Evolutionary conservation across 2,797 vertebrate genomes (phyloP).

Genomic region (Aphelocoma californica): DNA sequence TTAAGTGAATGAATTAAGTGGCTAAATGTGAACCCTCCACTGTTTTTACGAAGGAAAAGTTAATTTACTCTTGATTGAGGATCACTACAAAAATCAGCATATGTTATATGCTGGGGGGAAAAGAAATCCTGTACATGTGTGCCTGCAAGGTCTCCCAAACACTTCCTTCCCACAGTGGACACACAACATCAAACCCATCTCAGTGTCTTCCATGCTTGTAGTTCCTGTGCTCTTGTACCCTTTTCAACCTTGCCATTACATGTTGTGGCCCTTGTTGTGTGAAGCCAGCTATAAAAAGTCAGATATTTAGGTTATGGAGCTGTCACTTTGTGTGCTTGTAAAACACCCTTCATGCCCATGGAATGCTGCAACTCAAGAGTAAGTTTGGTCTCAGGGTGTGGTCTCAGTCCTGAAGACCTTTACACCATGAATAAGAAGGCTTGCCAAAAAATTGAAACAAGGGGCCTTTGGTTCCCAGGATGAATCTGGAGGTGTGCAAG

Average conservation of each 20-base stretch:
- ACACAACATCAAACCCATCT: neutral
- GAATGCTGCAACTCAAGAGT: neutral
- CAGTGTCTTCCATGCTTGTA: neutral
- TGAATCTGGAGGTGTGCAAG: neutral
- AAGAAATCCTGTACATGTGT: accelerated
- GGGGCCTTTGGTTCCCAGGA: neutral
- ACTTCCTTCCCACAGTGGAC: neutral
- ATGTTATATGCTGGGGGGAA: neutral
- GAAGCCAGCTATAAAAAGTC: neutral
- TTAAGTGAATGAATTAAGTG: neutral
- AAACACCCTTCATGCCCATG: neutral
- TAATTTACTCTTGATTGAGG: neutral
- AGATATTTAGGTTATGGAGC: neutral
- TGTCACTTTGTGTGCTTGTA: neutral
- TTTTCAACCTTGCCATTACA: neutral
- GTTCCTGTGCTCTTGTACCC: neutral
- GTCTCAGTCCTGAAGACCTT: neutral
- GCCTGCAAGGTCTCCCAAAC: neutral
- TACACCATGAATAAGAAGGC: neutral
- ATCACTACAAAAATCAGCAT: neutral
- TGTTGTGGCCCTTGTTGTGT: neutral
- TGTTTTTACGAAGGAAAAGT: slow-evolving; percentile 12
- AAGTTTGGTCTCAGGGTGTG: neutral
- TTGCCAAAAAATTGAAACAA: neutral
- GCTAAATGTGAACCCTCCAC: neutral